Percentiles rank a stretch among this genome's conserved stretches.
phyloP scores from a whole-genome alignment of 1,140 invertebrate genomes.

The Caenorhabditis latens region DNA sequence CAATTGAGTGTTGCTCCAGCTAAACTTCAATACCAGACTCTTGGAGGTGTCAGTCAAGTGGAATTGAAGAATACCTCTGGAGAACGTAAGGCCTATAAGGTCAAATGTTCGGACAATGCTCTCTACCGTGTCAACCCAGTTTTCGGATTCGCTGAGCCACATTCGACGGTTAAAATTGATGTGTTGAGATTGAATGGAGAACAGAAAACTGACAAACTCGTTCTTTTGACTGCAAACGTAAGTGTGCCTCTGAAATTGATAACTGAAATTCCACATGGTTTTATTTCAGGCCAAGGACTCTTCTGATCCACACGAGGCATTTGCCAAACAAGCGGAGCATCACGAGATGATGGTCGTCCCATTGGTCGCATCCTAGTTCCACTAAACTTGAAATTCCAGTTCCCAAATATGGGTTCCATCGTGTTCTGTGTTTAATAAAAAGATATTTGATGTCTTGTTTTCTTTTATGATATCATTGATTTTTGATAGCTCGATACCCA shows the following conservation, averaged over 20 bases:
- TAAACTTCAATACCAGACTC: conserved; percentile 59
- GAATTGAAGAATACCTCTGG: conserved; percentile 63
- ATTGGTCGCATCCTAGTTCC: background rate
- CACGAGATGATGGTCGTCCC: conserved; percentile 44
- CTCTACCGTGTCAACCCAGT: conserved; percentile 69
- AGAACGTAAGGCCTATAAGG: conserved; percentile 66
- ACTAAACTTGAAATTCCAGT: conserved; percentile 4
- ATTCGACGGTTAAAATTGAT: conserved; percentile 63
- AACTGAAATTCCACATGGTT: background rate
- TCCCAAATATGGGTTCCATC: background rate
- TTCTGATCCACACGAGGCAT: conserved; percentile 29
- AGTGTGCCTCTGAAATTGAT: background rate
- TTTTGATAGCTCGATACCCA: background rate
- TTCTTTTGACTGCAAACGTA: conserved; percentile 65
- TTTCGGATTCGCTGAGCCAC: conserved; percentile 64
- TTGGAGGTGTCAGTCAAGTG: conserved; percentile 64
- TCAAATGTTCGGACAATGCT: conserved; percentile 69
- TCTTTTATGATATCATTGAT: conserved; percentile 31
- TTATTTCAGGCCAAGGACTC: conserved; percentile 21
- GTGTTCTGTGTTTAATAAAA: conserved; percentile 15
- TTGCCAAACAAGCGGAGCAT: conserved; percentile 29
- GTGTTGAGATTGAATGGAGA: conserved; percentile 69
- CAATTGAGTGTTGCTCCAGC: conserved; percentile 52
- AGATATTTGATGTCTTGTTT: conserved; percentile 38
- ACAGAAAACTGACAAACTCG: conserved; percentile 69